These are phyloP conservation scores for Gadopsis marmoratus DNA, from an alignment of 2,797 vertebrate species.

Conservation along the genomic window DNA sequence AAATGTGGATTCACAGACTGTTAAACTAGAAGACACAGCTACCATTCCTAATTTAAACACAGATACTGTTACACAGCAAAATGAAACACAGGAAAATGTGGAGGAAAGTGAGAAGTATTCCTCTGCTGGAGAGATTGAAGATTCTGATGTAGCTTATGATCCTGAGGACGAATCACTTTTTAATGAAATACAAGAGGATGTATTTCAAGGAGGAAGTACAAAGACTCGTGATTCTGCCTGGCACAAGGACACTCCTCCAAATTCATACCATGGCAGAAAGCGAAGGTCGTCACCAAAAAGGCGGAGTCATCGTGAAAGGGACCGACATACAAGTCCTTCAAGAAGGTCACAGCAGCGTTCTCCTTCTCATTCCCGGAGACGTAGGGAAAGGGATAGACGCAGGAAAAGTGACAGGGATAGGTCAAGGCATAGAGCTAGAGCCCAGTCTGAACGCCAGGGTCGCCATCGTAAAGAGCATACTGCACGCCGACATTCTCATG, in stretches of 20 bases:
- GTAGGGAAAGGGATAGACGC: constrained; percentile 73
- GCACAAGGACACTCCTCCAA: constrained; percentile 45
- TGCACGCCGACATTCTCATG: constrained; percentile 75
- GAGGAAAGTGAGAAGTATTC: constrained; percentile 73
- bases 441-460: constrained; percentile 66
- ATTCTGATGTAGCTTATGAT: constrained; percentile 92
- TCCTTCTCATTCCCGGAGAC: constrained; percentile 73
- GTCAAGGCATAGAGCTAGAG: constrained; percentile 75
- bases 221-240: constrained; percentile 53
- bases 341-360: constrained; percentile 73
- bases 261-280: constrained; percentile 71
- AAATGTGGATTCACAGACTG: constrained; percentile 63
- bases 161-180: constrained; percentile 95
- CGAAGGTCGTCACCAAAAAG: constrained; percentile 77
- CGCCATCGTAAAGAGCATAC: constrained; percentile 71
- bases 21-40: constrained; percentile 50
- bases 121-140: constrained; percentile 81
- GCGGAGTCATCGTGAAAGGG: constrained; percentile 73
- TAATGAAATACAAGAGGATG: constrained; percentile 91
- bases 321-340: constrained; percentile 74
- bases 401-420: constrained; percentile 75
- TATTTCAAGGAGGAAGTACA: constrained; percentile 80
- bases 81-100: constrained; percentile 55
- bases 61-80: constrained; percentile 51
- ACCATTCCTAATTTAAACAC: constrained; percentile 28